These are phyloP conservation scores for Baronia brevicornis DNA, from an alignment of 2,888 invertebrate genomes.

Conservation along the genomic window DNA sequence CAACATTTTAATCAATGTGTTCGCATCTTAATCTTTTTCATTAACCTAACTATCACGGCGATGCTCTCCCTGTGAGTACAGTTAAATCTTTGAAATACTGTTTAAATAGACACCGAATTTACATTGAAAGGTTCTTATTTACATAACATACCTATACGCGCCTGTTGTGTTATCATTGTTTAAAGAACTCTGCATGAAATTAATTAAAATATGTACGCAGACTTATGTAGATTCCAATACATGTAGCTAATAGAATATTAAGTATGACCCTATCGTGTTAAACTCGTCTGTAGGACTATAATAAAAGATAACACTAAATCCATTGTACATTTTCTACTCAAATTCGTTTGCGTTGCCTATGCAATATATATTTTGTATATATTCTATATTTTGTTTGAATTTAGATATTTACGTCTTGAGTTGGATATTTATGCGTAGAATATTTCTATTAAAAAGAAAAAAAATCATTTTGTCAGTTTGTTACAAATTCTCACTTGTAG, in stretches of 20 bases:
- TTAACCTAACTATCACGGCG: conserved; percentile 3
- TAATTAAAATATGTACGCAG: conserved; percentile 8
- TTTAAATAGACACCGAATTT: conserved; percentile 12
- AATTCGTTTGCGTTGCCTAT: too few relatives aligned
- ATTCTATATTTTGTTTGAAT: conserved; percentile 6
- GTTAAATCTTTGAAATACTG: conserved; percentile 8
- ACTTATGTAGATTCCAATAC: conserved; percentile 8
- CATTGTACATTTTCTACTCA: too few relatives aligned
- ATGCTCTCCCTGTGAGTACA: conserved; percentile 9
- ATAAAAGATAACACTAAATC: conserved; percentile 8
- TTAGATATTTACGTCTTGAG: too few relatives aligned
- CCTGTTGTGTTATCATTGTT: conserved; percentile 14
- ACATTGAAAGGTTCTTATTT: conserved; percentile 15
- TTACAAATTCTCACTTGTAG: too few relatives aligned
- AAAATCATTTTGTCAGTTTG: too few relatives aligned
- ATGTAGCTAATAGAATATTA: conserved; percentile 11
- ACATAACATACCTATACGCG: conserved; percentile 13
- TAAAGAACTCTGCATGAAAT: conserved; percentile 10
- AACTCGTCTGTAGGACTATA: conserved; percentile 7
- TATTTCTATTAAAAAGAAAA: too few relatives aligned
- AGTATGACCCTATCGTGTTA: conserved; percentile 6
- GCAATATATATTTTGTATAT: too few relatives aligned
- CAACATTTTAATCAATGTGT: not conserved
- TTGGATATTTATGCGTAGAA: too few relatives aligned
- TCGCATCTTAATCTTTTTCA: conserved; percentile 7